Percentiles rank a stretch among this genome's conserved stretches.
Evolutionary conservation across 2,113 vertebrate species (phyloP).

Genomic region (Amblyopsis rosae): DNA sequence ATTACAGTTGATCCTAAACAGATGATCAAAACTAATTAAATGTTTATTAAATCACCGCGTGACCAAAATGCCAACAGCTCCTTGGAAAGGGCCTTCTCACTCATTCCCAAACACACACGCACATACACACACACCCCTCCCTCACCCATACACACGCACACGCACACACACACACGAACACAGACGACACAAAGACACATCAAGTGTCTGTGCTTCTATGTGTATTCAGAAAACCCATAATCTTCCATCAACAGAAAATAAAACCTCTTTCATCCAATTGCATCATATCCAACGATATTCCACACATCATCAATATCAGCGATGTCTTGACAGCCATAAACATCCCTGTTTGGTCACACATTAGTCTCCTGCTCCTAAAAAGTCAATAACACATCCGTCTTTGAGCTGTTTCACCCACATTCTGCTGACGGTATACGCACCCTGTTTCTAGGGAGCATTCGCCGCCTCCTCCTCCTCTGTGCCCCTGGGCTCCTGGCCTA

Average conservation of each 20-base stretch:
- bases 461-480: slow-evolving; percentile 34
- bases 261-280: slow-evolving; percentile 50
- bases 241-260: slow-evolving; percentile 36
- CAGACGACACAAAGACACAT: too few species aligned
- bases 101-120: neutral
- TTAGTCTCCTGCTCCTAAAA: slow-evolving; percentile 32
- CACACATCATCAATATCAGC: slow-evolving; percentile 30
- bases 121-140: too few species aligned
- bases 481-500: slow-evolving; percentile 70
- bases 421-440: slow-evolving; percentile 58
- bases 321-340: slow-evolving; percentile 38
- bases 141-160: too few species aligned
- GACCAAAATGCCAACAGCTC: slow-evolving; percentile 16
- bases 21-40: slow-evolving; percentile 25
- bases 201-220: neutral
- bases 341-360: slow-evolving; percentile 34
- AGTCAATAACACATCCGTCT: slow-evolving; percentile 49
- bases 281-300: slow-evolving; percentile 40
- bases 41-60: slow-evolving; percentile 15
- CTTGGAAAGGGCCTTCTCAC: neutral
- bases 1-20: slow-evolving; percentile 22
- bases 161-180: too few species aligned
- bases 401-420: slow-evolving; percentile 42
- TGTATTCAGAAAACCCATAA: neutral
- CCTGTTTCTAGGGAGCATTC: slow-evolving; percentile 34